Percentiles rank a stretch among this genome's conserved stretches.
phyloP scores from a whole-genome alignment of 2,797 vertebrate genomes.

The Pipistrellus nathusii region DNA sequence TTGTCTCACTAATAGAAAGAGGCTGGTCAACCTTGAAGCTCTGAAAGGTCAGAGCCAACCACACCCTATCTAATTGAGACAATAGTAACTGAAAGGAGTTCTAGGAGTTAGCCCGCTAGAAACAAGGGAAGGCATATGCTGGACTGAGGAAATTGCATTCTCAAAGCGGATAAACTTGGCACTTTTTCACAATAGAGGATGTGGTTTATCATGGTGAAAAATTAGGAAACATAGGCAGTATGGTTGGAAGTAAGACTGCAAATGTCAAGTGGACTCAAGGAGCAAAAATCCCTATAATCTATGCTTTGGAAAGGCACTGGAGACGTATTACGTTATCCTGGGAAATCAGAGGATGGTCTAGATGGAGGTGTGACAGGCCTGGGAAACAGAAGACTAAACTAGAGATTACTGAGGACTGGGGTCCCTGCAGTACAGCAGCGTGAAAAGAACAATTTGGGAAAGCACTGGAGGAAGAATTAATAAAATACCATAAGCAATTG shows the following conservation, averaged over 20 bases:
- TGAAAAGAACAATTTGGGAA: neutral
- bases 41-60: no score
- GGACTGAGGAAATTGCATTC: slow-evolving; percentile 34
- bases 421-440: neutral
- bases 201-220: neutral
- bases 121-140: neutral
- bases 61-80: no score
- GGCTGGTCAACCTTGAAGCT: no score
- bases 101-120: neutral
- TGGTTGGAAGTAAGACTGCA: neutral
- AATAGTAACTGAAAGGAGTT: neutral
- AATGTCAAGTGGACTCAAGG: neutral
- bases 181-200: slow-evolving; percentile 53
- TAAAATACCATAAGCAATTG: neutral
- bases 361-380: neutral
- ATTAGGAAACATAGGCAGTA: neutral
- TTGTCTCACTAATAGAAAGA: no score
- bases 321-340: neutral
- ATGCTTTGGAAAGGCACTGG: neutral
- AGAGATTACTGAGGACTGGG: neutral
- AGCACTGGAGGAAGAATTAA: neutral
- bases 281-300: neutral
- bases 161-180: slow-evolving; percentile 41
- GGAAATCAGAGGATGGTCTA: neutral
- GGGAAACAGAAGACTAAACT: neutral